Percentiles rank a stretch among this genome's conserved stretches.
Conservation (phyloP, 2,888 invertebrate species). For the Volucella bombylans region DNA sequence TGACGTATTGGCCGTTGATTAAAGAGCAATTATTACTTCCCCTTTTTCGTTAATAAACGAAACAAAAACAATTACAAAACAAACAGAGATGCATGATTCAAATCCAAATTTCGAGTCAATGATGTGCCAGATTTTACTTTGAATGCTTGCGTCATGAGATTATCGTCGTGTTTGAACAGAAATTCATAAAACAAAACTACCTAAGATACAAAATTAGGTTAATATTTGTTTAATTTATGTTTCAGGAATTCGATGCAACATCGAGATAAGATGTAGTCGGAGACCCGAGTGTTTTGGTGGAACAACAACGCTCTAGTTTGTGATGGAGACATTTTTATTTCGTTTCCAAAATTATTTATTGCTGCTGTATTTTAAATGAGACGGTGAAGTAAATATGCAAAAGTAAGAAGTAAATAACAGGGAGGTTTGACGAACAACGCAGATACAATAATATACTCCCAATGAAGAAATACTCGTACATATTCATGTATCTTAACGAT, state of each 20-base stretch:
- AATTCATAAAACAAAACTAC: neutral
- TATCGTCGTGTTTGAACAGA: neutral
- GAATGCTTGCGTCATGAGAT: conserved; percentile 4
- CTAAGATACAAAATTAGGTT: conserved; percentile 10
- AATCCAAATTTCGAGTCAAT: neutral
- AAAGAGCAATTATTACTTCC: no score
- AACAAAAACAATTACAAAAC: no score
- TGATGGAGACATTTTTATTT: conserved; percentile 11
- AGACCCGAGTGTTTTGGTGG: neutral
- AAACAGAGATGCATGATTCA: neutral
- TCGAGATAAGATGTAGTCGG: neutral
- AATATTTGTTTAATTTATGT: conserved; percentile 25
- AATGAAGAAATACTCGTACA: no score
- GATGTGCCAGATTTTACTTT: conserved; percentile 1
- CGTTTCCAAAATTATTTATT: conserved; percentile 3
- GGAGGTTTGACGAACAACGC: neutral
- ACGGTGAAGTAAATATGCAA: neutral
- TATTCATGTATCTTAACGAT: neutral
- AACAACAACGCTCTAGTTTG: neutral
- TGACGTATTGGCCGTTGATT: neutral
- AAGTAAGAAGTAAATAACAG: neutral
- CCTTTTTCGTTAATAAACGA: no score
- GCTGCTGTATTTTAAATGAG: conserved; percentile 21
- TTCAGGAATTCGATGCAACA: neutral
- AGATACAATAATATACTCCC: neutral